A percentile compares a stretch with the other conserved stretches of the same genome.
Conservation (phyloP, 2,113 vertebrate genomes). For the Fulica atra region DNA sequence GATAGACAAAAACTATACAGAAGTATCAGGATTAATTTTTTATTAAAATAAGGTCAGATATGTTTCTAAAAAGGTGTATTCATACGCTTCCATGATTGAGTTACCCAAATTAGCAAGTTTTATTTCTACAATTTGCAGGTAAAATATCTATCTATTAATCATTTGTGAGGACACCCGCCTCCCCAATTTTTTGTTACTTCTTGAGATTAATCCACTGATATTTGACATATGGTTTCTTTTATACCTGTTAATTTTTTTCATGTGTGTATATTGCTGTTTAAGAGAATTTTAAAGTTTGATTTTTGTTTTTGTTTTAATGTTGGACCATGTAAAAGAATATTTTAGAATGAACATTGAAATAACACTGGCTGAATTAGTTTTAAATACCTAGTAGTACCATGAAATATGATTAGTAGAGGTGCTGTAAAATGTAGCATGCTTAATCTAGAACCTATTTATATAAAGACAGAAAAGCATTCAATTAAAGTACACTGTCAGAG, state of each 20-base stretch:
- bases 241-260: neutral
- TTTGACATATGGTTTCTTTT: neutral
- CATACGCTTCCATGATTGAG: neutral
- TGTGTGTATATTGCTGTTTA: neutral
- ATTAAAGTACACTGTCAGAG: neutral
- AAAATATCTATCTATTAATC: neutral
- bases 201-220: neutral
- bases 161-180: accelerated
- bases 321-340: neutral
- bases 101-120: neutral
- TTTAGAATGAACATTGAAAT: neutral
- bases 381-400: neutral
- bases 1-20: neutral
- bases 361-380: neutral
- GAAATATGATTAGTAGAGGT: neutral
- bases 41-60: neutral
- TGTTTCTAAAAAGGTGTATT: neutral
- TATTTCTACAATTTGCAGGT: neutral
- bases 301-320: neutral
- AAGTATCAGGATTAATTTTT: neutral
- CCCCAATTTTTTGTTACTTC: neutral
- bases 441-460: neutral
- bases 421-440: neutral
- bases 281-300: neutral
- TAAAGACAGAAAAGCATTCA: neutral